These are phyloP conservation scores for Myotis daubentonii DNA, from an alignment of 2,797 vertebrate genomes.

Conservation along the genomic window DNA sequence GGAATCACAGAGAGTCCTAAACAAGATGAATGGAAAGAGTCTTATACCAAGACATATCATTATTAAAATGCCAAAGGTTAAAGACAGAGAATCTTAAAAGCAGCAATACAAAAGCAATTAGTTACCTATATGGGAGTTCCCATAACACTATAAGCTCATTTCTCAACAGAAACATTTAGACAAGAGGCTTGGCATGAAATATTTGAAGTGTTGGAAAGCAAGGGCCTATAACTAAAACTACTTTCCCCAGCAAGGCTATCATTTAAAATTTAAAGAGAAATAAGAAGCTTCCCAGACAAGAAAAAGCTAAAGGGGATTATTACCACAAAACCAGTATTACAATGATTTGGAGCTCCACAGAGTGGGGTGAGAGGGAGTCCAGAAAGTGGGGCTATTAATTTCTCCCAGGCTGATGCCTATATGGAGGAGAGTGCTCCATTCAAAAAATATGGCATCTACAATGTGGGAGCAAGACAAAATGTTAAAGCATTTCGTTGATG, in stretches of 20 bases:
- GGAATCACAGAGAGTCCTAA: not conserved
- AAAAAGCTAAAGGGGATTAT: not conserved
- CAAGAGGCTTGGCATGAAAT: not conserved
- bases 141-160: not conserved
- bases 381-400: too few species aligned
- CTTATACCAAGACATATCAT: not conserved
- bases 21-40: not conserved
- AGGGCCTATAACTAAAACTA: not conserved
- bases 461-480: not conserved
- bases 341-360: not conserved
- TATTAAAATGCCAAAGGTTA: not conserved
- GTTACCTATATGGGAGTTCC: not conserved
- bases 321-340: not conserved
- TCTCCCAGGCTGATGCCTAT: too few species aligned
- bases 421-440: too few species aligned
- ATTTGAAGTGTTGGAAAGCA: not conserved
- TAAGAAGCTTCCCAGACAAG: not conserved
- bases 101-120: not conserved
- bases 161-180: not conserved
- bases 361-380: too few species aligned
- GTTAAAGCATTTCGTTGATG: not conserved
- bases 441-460: too few species aligned
- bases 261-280: not conserved
- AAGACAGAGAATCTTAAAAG: not conserved
- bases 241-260: not conserved